Base-by-base conservation (phyloP, 2,888 invertebrate species). In the Dusona sp. region DNA sequence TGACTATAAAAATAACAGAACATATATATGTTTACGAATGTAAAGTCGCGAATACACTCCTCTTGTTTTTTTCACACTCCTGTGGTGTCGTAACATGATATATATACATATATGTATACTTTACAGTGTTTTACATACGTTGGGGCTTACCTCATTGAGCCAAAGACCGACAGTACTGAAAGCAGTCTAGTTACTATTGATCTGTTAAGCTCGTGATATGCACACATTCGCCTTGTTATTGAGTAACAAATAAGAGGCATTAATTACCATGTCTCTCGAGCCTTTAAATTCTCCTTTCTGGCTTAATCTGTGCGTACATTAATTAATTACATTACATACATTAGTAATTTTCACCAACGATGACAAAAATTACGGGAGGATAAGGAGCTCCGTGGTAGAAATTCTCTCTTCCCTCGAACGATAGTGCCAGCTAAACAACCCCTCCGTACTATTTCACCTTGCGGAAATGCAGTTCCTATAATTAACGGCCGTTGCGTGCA, bases 381-480 rank as follows among this genome's bases (percentile, higher is more conserved):
- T 19, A 45, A 75, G 64, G 42, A 75, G n/a, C 75, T 64, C n/a
- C 64, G 13, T 25, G 57, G 2, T 57, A 33, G 75, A 74, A 61
- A 57, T 57, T 57, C 57, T 36, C 38, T 45, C 25, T 7, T 13
- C n/a, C 13, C 29, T 42, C 73, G 73, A 51, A 51, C 33, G 29
- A 38, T 29, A 25, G 29, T 48, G n/a, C 33, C 73, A 6, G 38
- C 33, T 3, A n/a, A 73, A 38, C 54, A 33, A 36, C 16, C 74
- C 4, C 19, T 36, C 48, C 45, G 13, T 72, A 11, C 72, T 42
- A 19, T 75, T 75, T 65, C 64, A 61, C 68, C 16, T 61, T 75
- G 79, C 79, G 84, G 82, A 84, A 87, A 82, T 73, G 72, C 70
- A 74, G 68, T 82, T 84, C 79, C 81, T 82, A 84, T 83, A 80